A percentile compares a stretch with the other conserved stretches of the same genome.
Conservation (phyloP, 2,797 vertebrate species). For the Toxotes lorentzi region DNA sequence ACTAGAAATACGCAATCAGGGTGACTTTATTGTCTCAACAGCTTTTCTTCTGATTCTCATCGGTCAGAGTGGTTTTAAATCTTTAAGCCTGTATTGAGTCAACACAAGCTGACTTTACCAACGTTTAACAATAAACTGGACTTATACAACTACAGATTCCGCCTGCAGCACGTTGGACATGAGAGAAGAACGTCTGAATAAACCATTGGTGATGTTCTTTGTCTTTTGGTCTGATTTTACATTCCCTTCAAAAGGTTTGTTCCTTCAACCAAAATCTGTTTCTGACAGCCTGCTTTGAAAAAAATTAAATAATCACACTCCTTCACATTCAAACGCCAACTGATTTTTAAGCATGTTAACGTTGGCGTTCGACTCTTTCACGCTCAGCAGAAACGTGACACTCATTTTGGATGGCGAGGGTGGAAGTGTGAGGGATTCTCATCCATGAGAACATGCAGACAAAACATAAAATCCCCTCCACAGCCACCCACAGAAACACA, state of each 20-base stretch:
- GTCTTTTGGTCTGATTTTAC: no score
- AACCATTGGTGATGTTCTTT: no score
- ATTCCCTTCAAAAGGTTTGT: not conserved
- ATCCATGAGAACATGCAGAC: conserved; percentile 15
- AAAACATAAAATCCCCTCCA: conserved; percentile 34
- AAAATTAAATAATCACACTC: conserved; percentile 3
- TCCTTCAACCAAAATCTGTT: not conserved
- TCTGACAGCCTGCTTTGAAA: not conserved
- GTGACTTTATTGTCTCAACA: not conserved
- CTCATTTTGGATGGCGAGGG: conserved; percentile 21
- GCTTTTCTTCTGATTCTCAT: not conserved
- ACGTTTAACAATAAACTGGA: conserved; percentile 4
- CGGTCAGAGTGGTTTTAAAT: not conserved
- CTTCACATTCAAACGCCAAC: conserved; percentile 1
- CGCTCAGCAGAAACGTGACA: conserved; percentile 33
- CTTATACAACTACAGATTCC: not conserved
- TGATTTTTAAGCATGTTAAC: conserved; percentile 12
- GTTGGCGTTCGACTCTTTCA: conserved; percentile 37
- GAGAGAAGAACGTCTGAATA: no score
- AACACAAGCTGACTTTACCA: not conserved
- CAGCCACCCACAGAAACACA: conserved; percentile 45
- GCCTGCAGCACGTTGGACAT: not conserved
- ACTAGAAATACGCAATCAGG: not conserved
- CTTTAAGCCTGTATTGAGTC: conserved; percentile 33
- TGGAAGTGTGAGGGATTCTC: conserved; percentile 47